Evolutionary conservation across 1,140 invertebrate genomes (phyloP), one percentile per base, ranked within the genome.

Genomic region (Ceratosolen fusciceps): DNA sequence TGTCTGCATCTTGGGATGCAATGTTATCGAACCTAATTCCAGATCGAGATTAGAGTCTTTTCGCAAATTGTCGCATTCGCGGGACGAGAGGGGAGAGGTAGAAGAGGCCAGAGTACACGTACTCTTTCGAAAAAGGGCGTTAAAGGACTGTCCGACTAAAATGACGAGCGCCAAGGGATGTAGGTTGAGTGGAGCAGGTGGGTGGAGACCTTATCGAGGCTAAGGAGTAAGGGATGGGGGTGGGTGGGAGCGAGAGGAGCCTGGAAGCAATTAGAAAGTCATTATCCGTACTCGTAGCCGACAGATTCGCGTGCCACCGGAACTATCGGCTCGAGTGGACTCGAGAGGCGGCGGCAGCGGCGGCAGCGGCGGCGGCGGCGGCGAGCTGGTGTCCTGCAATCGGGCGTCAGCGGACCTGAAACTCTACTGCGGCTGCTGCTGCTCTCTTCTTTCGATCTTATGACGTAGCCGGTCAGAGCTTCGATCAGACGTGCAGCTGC

Each of bases 241-340:
- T n/a, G n/a, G n/a, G n/a, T n/a, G n/a, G n/a, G n/a, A n/a, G n/a
- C n/a, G 8, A 31, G 67, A 19, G 19, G 21, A 71, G 71, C 58
- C 43, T 39, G 37, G 49, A 77, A 74, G 84, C 83, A 86, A 86
- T 86, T 86, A 85, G 85, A 86, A 86, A 86, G 80, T 81, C 84
- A 86, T 86, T 86, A 85, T 81, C 80, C 81, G 43, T 26, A 68
- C 21, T 29, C 67, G 62, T 52, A 65, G 80, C 77, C 62, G 39
- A 43, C 54, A 49, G 76, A 79, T 73, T 83, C 82, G 80, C 79
- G 81, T 49, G 78, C 49, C 37, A 54, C 68, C 78, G 80, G 74
- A 73, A 68, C 77, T 80, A 73, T 80, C 81, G 73, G 58, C 72
- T 80, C 82, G 78, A 71, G 73, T 52, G 21, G 52, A 31, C 24